Evolutionary conservation across 2,113 vertebrate genomes (phyloP).

Genomic region (Pionites leucogaster): DNA sequence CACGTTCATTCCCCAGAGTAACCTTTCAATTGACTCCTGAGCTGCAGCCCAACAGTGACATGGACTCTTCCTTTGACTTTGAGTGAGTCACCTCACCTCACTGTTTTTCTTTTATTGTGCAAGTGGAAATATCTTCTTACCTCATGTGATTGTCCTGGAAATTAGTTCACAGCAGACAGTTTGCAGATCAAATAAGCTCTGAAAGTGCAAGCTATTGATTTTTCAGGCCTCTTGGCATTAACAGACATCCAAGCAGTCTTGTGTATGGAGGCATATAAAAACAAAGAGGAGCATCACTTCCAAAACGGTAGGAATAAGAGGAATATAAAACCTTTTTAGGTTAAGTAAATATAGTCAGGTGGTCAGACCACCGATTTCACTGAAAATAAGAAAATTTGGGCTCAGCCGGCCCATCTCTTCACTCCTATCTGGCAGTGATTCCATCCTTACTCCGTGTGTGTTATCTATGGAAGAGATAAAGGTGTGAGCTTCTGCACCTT

Average conservation of each 20-base stretch:
- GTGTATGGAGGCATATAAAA: neutral
- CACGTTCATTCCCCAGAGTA: neutral
- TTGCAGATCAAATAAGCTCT: neutral
- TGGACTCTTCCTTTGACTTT: neutral
- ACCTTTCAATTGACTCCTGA: slow-evolving; percentile 15
- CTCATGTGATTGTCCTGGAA: neutral
- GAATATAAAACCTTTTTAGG: neutral
- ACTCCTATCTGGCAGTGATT: neutral
- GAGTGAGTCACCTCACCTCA: neutral
- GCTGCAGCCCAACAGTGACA: neutral
- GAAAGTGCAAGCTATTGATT: slow-evolving; percentile 14
- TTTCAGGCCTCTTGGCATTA: neutral
- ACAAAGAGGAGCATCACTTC: neutral
- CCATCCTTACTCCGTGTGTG: neutral
- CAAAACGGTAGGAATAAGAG: neutral
- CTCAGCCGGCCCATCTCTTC: neutral
- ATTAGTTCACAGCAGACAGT: neutral
- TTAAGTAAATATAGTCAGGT: neutral
- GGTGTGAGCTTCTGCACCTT: neutral
- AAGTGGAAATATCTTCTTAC: slow-evolving; percentile 9
- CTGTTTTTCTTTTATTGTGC: neutral
- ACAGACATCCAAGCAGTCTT: neutral
- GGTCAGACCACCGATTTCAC: neutral
- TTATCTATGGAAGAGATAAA: neutral
- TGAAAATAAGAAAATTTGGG: neutral